phyloP scores from a whole-genome alignment of 1,140 invertebrate genomes.

The Sweltsa coloradensis region DNA sequence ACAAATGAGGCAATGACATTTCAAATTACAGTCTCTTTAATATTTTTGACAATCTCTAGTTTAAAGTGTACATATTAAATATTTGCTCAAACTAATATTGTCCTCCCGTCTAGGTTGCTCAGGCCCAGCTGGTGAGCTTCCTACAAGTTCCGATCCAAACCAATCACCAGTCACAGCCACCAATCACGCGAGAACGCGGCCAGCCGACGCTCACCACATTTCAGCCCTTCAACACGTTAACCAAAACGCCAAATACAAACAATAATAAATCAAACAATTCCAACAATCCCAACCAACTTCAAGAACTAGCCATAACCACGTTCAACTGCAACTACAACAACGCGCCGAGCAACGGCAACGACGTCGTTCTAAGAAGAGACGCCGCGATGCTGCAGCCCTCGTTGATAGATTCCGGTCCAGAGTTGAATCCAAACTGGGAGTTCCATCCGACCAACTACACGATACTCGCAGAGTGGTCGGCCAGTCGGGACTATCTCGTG shows the following conservation, averaged over 20 bases:
- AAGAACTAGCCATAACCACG: constrained; percentile 30
- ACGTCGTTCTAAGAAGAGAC: constrained; percentile 9
- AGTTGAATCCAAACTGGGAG: constrained; percentile 17
- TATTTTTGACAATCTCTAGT: too few species aligned
- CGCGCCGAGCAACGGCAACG: constrained; percentile 12
- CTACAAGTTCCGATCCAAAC: constrained; percentile 38
- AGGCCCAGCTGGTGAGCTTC: constrained; percentile 51
- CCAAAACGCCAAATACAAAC: not conserved
- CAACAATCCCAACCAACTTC: constrained; percentile 20
- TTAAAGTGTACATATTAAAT: too few species aligned
- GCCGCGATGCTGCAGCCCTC: constrained; percentile 9
- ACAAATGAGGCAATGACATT: too few species aligned
- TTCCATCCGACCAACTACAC: constrained; percentile 28
- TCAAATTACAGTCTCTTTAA: too few species aligned
- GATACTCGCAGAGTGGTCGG: constrained; percentile 44
- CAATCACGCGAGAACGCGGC: constrained; percentile 25
- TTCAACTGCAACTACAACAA: constrained; percentile 30
- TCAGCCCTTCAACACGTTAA: constrained; percentile 26
- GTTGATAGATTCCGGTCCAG: constrained; percentile 14
- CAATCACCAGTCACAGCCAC: constrained; percentile 14
- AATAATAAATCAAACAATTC: constrained; percentile 7
- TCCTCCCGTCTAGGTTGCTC: constrained; percentile 39
- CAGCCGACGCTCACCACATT: constrained; percentile 31
- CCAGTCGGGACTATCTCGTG: constrained; percentile 48
- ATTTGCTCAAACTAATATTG: too few species aligned